Evolutionary conservation across 2,888 invertebrate species (phyloP).

Genomic region (Campopleginae sp.): DNA sequence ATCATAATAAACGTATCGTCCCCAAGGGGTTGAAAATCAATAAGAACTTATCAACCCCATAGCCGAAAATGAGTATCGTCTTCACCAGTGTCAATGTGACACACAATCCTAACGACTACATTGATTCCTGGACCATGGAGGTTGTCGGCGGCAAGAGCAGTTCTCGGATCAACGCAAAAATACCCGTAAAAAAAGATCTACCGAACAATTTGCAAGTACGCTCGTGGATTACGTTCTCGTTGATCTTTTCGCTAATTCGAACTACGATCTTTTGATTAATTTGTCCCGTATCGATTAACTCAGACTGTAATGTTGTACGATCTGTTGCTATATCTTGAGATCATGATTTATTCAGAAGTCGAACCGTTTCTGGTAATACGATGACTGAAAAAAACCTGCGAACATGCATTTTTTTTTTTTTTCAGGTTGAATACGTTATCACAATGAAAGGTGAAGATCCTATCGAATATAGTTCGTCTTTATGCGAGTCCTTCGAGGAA

Average conservation of each 20-base stretch:
- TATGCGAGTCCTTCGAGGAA: constrained; percentile 60
- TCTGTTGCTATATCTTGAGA: too few relatives aligned
- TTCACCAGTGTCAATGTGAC: neutral
- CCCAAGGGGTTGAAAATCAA: too few relatives aligned
- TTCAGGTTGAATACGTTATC: constrained; percentile 40
- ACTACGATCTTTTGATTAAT: too few relatives aligned
- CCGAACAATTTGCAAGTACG: constrained; percentile 43
- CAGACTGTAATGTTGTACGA: too few relatives aligned
- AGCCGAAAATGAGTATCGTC: constrained; percentile 5
- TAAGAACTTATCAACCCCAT: neutral
- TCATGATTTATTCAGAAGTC: too few relatives aligned
- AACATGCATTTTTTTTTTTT: neutral
- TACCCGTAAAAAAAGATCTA: constrained; percentile 38
- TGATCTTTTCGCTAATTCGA: neutral
- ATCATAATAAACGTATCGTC: too few relatives aligned
- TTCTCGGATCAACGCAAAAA: constrained; percentile 6
- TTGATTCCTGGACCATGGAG: neutral
- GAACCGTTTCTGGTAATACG: too few relatives aligned
- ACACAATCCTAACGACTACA: constrained; percentile 30
- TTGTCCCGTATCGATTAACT: too few relatives aligned
- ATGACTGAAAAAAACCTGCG: constrained; percentile 24
- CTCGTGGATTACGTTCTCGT: neutral
- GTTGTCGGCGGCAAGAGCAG: neutral
- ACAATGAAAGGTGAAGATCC: constrained; percentile 26
- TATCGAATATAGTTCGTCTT: neutral